Base-by-base conservation (phyloP, 2,888 invertebrate genomes). In the Tiliacea citrago region DNA sequence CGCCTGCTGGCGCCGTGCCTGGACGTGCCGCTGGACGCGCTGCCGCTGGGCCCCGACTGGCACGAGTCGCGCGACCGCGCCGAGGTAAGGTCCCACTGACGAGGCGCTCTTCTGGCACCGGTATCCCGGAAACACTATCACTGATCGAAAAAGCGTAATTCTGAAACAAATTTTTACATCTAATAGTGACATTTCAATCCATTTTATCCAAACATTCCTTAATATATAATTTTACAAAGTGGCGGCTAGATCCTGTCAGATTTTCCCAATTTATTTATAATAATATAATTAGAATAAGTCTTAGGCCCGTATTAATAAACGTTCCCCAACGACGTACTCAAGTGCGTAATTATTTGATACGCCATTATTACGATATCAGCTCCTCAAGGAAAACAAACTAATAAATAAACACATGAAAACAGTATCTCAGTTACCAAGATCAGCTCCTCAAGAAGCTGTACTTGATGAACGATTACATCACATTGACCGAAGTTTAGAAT, bases 1-100 rank as follows among this genome's bases (percentile, higher is more conserved):
- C 97, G 98, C 9, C 97, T 99, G 72, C 95, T 99, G 68, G 95
- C 97, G 39, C 98, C 99, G 0, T 98, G 98, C 89, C 96, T 98
- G 55, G 98, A 98, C 90, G 97, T 97, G 81, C 98, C 98, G 67
- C 96, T 97, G 74, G 97, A 97, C 62, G 97, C 98, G 77, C 97
- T 98, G 68, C 97, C 98, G 91, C 97, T 98, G 87, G 86, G 78
- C 53, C 98, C 5, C 12, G 80, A 79, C 53, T 92, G 92, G 92
- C 90, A 88, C 51, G 80, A 87, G 77, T 88, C 90, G 72, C 88
- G 89, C 53, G 92, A 91, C 62, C 86, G 87, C 57, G 92, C 92
- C 5, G 91, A 91, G 89, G 91, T 92, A 68, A 10, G 6, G 21
- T 21, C 3, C 6, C 29, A 13, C 13, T 2, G 7, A 45, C 45